Evolutionary conservation across 2,888 invertebrate species (phyloP), one percentile per base, ranked within the genome.

Genomic region (Ochropleura leucogaster): DNA sequence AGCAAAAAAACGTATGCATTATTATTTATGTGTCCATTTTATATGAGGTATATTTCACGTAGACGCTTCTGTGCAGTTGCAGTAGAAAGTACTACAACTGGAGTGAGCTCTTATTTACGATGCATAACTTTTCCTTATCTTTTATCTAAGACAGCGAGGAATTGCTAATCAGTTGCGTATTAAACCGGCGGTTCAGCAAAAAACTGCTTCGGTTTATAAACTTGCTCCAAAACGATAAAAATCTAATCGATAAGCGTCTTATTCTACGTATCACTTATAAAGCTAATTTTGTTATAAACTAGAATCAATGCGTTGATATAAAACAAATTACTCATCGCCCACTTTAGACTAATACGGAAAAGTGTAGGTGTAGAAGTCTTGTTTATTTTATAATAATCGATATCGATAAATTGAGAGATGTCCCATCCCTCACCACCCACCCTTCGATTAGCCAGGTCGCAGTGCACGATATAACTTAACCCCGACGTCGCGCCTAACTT

Each of bases 391-490:
- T 73, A 53, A 70, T 90, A 47, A 81, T 91, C 89, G 90, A 91
- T 86, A 88, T 87, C 84, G 84, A 86, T 76, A 82, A 77, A 64
- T 44, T n/a, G n/a, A 5, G 49, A 10, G 16, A 46, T 0, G n/a
- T 67, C 87, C 78, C 93, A 89, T 86, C 94, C 71, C 92, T 94
- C 91, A 20, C 89, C 89, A 90, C 90, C 89, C 89, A 89, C 86
- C 89, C 92, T 89, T 88, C 92, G 91, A 95, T 95, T 95, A 94
- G 93, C 90, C 89, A 85, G 95, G 95, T 95, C 94, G 92, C 90
- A 92, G 92, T 89, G 88, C 92, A 90, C 91, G 93, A 88, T 90
- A 92, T 92, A 93, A 92, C 92, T 93, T 94, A 93, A 94, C 94
- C 94, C 90, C 89, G 82, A 79, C 87, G 89, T 90, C 86, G 88